Percentiles rank a stretch among this genome's conserved stretches.
Evolutionary conservation across 2,113 vertebrate genomes (phyloP).

Genomic region (Thunnus maccoyii): DNA sequence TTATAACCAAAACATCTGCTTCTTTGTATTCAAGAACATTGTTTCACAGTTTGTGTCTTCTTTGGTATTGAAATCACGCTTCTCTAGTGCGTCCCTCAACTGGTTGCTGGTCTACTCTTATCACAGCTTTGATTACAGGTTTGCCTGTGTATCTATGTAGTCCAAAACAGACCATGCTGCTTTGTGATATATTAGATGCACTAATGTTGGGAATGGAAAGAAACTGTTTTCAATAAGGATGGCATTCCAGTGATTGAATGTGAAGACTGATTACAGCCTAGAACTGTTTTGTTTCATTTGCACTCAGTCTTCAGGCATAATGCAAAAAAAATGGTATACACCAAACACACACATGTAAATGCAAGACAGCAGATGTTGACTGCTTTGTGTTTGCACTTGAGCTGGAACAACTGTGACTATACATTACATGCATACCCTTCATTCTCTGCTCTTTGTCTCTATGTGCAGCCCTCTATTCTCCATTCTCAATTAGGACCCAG

Average conservation of each 20-base stretch:
- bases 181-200: background rate
- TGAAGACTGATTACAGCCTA: background rate
- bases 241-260: background rate
- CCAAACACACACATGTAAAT: background rate
- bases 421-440: background rate
- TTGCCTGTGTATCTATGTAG: background rate
- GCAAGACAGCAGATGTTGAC: background rate
- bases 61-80: background rate
- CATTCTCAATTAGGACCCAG: constrained; percentile 36
- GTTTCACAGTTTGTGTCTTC: background rate
- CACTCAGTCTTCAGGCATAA: too few relatives aligned
- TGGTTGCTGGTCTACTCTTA: background rate
- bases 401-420: background rate
- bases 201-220: background rate
- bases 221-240: background rate
- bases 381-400: background rate
- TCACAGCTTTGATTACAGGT: background rate
- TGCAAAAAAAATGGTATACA: background rate
- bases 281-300: background rate
- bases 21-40: background rate
- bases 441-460: background rate
- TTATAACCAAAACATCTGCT: too few relatives aligned
- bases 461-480: background rate
- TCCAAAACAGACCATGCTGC: background rate
- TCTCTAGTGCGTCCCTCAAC: too few relatives aligned